Percentiles rank a stretch among this genome's conserved stretches.
Evolutionary conservation across 2,797 vertebrate species (phyloP).

Genomic region (Ctenopoma kingsleyae): DNA sequence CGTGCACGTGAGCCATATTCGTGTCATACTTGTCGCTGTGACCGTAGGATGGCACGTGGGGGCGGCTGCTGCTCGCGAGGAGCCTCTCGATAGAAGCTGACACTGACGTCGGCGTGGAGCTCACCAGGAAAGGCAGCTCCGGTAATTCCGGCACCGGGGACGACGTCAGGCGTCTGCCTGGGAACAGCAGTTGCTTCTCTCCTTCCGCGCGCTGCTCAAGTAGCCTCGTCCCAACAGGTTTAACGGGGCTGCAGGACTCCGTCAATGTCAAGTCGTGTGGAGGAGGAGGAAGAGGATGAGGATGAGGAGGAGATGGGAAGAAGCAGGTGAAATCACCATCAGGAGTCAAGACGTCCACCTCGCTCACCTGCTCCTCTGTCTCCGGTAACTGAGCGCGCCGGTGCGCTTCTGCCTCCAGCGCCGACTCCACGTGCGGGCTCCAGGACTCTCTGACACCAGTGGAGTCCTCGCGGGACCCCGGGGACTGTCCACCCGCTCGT

Average conservation of each 20-base stretch:
- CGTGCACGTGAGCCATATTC: conserved; percentile 55
- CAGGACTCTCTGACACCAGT: conserved; percentile 64
- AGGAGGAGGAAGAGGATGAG: conserved; percentile 53
- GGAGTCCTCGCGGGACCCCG: conserved; percentile 54
- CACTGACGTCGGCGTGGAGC: conserved; percentile 61
- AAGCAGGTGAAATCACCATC: conserved; percentile 56
- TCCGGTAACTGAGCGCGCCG: conserved; percentile 74
- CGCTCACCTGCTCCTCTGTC: conserved; percentile 58
- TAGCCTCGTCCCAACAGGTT: conserved; percentile 78
- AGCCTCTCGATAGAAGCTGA: conserved; percentile 83
- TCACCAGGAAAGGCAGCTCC: conserved; percentile 84
- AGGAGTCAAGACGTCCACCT: conserved; percentile 63
- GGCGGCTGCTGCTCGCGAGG: conserved; percentile 70
- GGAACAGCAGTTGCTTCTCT: conserved; percentile 77
- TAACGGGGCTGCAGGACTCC: conserved; percentile 79
- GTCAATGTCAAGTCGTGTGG: conserved; percentile 46
- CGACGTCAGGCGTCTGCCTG: conserved; percentile 83
- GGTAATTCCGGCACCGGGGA: conserved; percentile 81
- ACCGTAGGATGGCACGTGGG: conserved; percentile 77
- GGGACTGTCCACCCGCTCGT: conserved; percentile 16
- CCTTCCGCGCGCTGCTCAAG: conserved; percentile 47
- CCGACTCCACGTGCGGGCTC: conserved; percentile 74
- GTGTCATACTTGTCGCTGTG: conserved; percentile 69
- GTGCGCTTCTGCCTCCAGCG: conserved; percentile 77
- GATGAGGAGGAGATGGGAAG: conserved; percentile 56